A percentile compares a stretch with the other conserved stretches of the same genome.
Evolutionary conservation across 2,888 invertebrate genomes (phyloP).

Genomic region (Ichneumoninae sp.): DNA sequence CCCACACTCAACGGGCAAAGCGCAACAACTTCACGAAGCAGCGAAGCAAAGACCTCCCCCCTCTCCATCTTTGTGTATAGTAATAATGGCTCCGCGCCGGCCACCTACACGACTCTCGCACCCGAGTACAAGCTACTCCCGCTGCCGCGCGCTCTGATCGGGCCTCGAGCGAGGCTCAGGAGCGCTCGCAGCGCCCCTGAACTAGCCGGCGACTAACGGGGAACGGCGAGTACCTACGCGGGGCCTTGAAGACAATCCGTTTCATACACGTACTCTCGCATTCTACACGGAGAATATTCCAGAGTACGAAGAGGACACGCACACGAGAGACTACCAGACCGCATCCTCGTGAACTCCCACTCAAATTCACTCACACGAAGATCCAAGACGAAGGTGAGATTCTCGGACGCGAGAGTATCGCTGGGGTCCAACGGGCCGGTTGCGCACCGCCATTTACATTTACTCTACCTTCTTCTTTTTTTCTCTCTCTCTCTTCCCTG

Average conservation of each 20-base stretch:
- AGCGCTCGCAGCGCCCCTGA: slow-evolving; percentile 61
- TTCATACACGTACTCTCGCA: slow-evolving; percentile 46
- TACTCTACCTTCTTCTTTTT: slow-evolving; percentile 17
- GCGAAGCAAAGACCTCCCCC: slow-evolving; percentile 24
- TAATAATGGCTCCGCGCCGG: slow-evolving; percentile 51
- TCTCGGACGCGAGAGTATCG: slow-evolving; percentile 37
- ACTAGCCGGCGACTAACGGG: slow-evolving; percentile 57
- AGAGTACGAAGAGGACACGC: not conserved
- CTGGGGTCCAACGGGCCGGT: slow-evolving; percentile 51
- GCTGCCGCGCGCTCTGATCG: not conserved
- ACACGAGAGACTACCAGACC: not conserved
- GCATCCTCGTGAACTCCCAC: slow-evolving; percentile 15
- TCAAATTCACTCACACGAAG: slow-evolving; percentile 14
- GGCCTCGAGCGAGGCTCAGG: slow-evolving; percentile 13
- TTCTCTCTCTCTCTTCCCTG: not conserved
- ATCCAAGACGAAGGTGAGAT: slow-evolving; percentile 31
- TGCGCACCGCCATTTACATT: slow-evolving; percentile 48
- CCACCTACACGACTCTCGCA: slow-evolving; percentile 61
- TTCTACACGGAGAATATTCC: slow-evolving; percentile 14
- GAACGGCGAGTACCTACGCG: slow-evolving; percentile 48
- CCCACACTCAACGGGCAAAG: slow-evolving; percentile 66
- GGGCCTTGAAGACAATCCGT: slow-evolving; percentile 53
- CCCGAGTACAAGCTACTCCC: slow-evolving; percentile 46
- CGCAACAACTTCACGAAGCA: slow-evolving; percentile 51
- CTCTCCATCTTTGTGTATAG: slow-evolving; percentile 45